Conservation (phyloP, 2,888 invertebrate genomes). For the Busseola fusca region DNA sequence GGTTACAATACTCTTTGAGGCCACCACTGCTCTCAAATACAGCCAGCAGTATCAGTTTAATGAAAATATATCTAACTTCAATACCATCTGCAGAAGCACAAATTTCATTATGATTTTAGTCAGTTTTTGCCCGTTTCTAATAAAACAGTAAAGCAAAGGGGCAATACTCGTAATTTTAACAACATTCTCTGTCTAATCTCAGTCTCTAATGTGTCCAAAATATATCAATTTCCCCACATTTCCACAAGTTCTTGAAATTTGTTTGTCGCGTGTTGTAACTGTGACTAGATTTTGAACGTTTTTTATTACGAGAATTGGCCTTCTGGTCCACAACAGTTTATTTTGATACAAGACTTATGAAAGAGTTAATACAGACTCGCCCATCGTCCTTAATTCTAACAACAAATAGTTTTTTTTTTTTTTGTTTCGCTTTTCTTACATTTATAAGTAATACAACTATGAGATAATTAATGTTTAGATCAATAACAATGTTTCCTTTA, state of each 20-base stretch:
- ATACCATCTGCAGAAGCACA: background rate
- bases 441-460: slow-evolving; percentile 24
- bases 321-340: background rate
- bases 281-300: too few relatives aligned
- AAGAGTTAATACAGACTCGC: background rate
- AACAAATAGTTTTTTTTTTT: background rate
- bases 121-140: background rate
- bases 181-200: too few relatives aligned
- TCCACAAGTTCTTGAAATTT: too few relatives aligned
- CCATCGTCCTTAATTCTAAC: slow-evolving; percentile 11
- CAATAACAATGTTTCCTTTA: slow-evolving; percentile 19
- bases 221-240: too few relatives aligned
- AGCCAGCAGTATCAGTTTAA: background rate
- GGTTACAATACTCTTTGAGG: too few relatives aligned
- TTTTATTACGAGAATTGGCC: too few relatives aligned
- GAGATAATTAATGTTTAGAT: slow-evolving; percentile 14
- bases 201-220: too few relatives aligned
- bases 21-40: too few relatives aligned
- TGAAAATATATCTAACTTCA: slow-evolving; percentile 1
- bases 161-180: too few relatives aligned
- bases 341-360: slow-evolving; percentile 8
- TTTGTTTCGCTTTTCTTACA: slow-evolving; percentile 19
- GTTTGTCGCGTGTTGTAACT: too few relatives aligned
- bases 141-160: background rate
- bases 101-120: background rate